Base-by-base conservation (phyloP, 1,140 invertebrate genomes). In the Listronotus bonariensis region DNA sequence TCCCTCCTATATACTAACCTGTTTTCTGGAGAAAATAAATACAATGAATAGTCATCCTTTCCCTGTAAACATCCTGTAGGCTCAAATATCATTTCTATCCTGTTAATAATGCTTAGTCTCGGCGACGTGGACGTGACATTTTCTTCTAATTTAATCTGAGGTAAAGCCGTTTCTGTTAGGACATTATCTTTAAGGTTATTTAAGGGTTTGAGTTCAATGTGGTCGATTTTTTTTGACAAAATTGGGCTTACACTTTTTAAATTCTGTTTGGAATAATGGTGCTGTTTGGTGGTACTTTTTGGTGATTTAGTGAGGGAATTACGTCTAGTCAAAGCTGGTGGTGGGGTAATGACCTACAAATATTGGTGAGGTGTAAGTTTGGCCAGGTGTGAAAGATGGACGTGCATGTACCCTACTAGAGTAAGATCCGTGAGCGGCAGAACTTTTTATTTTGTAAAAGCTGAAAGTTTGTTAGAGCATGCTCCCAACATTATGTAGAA, bases 1-100 rank as follows among this genome's bases (percentile, higher is more conserved):
- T n/a, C n/a, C n/a, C n/a, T n/a, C n/a, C n/a, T n/a, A n/a, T n/a
- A 79, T 83, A 85, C 79, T 83, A 85, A 93, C 91, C 81, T 84
- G 80, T 95, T 95, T 64, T 92, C 85, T 34, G 88, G 88, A 42
- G 90, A 84, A 77, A 97, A 94, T 56, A 97, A 76, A 76, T 94
- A 98, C 32, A 96, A 80, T 0, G 95, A 90, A 80, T 90, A 95
- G 74, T 96, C 90, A 59, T 91, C 87, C 70, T 93, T 85, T 72
- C 92, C 89, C 76, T 92, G 90, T 72, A 97, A 86, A 80, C 91
- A 96, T 45, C 89, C 89, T 62, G 86, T 88, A 15, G 88, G 87
- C 73, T 90, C 87, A 65, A 89, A 84, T 12, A 67, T 34, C 64
- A 67, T 68, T 45, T 66, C 59, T 48, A 68, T 42, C 31, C 68